Evolutionary conservation across 2,113 vertebrate genomes (phyloP).

Genomic region (Seriola aureovittata): DNA sequence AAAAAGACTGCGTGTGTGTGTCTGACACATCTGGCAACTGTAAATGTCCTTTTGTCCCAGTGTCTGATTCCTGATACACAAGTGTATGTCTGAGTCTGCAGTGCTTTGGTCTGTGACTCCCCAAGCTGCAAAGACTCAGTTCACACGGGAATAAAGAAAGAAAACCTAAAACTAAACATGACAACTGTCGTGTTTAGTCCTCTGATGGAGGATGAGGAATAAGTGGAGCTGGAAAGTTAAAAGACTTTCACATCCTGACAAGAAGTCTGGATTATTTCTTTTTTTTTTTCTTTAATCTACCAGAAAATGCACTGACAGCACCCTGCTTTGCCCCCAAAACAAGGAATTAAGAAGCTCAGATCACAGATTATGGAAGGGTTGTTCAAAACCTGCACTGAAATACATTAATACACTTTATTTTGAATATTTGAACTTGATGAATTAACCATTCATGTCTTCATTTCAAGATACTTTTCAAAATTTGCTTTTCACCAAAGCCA

Average conservation of each 20-base stretch:
- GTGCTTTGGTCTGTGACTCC: slow-evolving; percentile 20
- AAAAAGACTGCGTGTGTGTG: slow-evolving; percentile 5
- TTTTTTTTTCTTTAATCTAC: slow-evolving; percentile 6
- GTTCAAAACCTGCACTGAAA: neutral
- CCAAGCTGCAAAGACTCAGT: slow-evolving; percentile 4
- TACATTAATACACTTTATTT: neutral
- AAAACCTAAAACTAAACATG: slow-evolving; percentile 22
- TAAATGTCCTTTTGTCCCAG: neutral
- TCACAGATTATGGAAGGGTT: neutral
- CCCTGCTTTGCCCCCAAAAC: neutral
- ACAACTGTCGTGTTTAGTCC: slow-evolving; percentile 14
- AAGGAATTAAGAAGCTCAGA: slow-evolving; percentile 25
- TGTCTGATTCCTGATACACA: slow-evolving; percentile 12
- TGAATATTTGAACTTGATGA: neutral
- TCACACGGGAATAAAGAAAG: slow-evolving; percentile 27
- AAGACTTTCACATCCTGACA: neutral
- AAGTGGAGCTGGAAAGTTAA: slow-evolving; percentile 11
- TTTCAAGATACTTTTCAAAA: slow-evolving; percentile 21
- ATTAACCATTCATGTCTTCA: slow-evolving; percentile 13
- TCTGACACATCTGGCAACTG: slow-evolving; percentile 1
- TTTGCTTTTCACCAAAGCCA: slow-evolving; percentile 38
- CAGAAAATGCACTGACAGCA: neutral
- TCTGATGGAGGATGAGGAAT: neutral
- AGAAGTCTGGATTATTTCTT: neutral
- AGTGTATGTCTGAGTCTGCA: slow-evolving; percentile 3